Conservation (phyloP, 2,797 vertebrate genomes). For the Apogon talboti region DNA sequence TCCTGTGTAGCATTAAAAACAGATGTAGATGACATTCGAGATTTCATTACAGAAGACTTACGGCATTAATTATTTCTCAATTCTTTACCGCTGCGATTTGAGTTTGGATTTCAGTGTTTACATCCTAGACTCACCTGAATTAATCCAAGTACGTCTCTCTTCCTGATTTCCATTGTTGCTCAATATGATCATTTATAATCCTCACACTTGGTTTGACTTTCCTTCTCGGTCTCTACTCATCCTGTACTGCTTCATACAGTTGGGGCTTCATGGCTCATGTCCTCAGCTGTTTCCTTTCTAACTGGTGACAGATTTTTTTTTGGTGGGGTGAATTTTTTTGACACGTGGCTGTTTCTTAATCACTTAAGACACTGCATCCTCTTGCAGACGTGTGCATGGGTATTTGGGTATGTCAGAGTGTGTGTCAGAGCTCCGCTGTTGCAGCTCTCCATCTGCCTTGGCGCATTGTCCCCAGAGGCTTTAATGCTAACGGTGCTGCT, state of each 20-base stretch:
- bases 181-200: background rate
- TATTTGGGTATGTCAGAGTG: conserved; percentile 15
- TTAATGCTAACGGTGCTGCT: conserved; percentile 30
- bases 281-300: conserved; percentile 4
- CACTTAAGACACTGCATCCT: background rate
- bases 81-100: background rate
- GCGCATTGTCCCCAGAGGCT: conserved; percentile 59
- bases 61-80: background rate
- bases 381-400: background rate
- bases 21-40: background rate
- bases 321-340: background rate
- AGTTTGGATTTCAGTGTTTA: background rate
- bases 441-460: conserved; percentile 54
- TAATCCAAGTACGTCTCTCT: background rate
- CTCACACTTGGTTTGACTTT: background rate
- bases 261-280: background rate
- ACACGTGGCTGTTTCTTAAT: background rate
- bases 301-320: background rate
- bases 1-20: background rate
- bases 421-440: conserved; percentile 39
- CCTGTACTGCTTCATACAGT: background rate
- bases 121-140: conserved; percentile 44
- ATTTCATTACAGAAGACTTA: background rate
- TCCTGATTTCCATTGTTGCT: conserved; percentile 18
- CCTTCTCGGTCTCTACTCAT: background rate